Base-by-base conservation (phyloP, 2,797 vertebrate genomes). In the Acomys russatus region DNA sequence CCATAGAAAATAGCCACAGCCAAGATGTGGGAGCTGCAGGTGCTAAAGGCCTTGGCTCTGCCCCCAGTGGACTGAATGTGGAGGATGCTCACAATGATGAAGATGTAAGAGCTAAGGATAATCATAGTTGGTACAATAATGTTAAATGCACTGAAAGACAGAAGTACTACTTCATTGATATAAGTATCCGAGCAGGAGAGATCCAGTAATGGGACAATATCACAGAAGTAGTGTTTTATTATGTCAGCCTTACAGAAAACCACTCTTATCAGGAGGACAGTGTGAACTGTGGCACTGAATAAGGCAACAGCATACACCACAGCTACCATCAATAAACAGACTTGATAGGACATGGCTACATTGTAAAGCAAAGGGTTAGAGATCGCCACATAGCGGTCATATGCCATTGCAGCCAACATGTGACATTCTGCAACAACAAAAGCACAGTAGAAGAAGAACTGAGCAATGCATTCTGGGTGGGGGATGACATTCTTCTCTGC, bases 1-100 rank as follows among this genome's bases (percentile, higher is more conserved):
- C 92, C 95, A 83, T 10, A 96, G 88, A 96, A 96, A 25, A 96
- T 1, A 28, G 18, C 61, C 33, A 94, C 95, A 20, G 83, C 88
- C 2, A 20, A 38, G 1, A 96, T 25, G 33, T 94, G 92, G 10
- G 88, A 96, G 38, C 92, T 91, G 33, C 92, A 94, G 14, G 95
- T 83, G 15, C 61, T 20, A 2, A 83, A 91, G 63, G 92, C 89
- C 77, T 96, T 96, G 22, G 12, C n/a, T 49, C 92, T 94, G 6
- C 92, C 92, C 30, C 71, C n/a, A 35, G 70, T 64, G 44, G 90
- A 92, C 1, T n/a, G 17, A 38, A 92, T 66, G 23, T 1, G 59
- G 1, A 92, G 17, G 30, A 92, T 86, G 35, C 59, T 96, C 61
- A 51, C 59, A 22, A 93, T 71, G 56, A 93, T 91, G 35, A 82